These are phyloP conservation scores for Caenorhabditis remanei DNA, from an alignment of 1,140 invertebrate genomes.

Conservation along the genomic window DNA sequence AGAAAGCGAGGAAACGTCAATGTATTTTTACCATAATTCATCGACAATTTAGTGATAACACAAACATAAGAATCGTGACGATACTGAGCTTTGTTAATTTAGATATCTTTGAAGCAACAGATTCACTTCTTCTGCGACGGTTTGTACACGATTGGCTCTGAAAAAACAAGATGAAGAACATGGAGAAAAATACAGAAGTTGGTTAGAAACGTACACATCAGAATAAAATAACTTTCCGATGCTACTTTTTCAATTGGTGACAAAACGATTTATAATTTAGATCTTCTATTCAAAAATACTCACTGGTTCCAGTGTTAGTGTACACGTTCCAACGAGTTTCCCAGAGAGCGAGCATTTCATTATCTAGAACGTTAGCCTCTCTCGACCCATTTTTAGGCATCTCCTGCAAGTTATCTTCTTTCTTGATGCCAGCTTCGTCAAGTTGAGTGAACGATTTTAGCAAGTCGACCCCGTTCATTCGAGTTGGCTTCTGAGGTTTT, in stretches of 20 bases:
- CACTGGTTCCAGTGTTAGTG: background rate
- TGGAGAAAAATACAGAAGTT: background rate
- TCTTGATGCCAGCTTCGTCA: background rate
- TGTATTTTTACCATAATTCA: no score
- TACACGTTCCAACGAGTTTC: background rate
- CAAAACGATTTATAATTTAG: no score
- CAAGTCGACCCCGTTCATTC: slow-evolving; percentile 10
- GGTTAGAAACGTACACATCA: no score
- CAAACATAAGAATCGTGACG: no score
- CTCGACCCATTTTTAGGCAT: background rate
- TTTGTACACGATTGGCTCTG: slow-evolving; percentile 5
- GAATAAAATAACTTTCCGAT: no score
- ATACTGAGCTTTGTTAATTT: background rate
- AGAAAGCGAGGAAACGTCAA: no score
- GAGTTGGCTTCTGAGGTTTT: background rate
- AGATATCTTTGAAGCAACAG: background rate
- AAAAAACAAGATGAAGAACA: background rate
- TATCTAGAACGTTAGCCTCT: background rate
- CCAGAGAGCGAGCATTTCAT: background rate
- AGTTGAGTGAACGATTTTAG: background rate
- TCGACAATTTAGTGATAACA: no score
- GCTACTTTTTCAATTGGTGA: no score
- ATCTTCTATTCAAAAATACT: background rate
- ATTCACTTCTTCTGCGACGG: background rate
- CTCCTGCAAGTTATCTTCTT: background rate